Evolutionary conservation across 2,888 invertebrate genomes (phyloP).

Genomic region (Drosophila neonasuta): DNA sequence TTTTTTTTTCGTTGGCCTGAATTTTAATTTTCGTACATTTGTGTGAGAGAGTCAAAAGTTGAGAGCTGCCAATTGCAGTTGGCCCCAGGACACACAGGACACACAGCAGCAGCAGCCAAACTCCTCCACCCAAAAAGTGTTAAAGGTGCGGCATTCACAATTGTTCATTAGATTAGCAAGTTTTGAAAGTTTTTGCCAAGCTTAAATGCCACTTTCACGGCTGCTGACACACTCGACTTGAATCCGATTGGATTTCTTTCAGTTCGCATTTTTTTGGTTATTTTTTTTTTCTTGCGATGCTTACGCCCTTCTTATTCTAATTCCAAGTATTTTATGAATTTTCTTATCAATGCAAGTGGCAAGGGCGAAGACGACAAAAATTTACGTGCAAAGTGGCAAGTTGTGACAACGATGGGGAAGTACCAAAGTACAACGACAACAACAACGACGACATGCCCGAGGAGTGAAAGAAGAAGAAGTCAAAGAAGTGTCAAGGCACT

Average conservation of each 20-base stretch:
- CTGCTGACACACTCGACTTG: slow-evolving; percentile 70
- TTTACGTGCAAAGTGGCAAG: slow-evolving; percentile 76
- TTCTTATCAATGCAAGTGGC: slow-evolving; percentile 72
- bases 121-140: slow-evolving; percentile 35
- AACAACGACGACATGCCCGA: slow-evolving; percentile 7
- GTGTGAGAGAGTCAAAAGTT: slow-evolving; percentile 58
- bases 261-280: background rate
- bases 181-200: slow-evolving; percentile 70
- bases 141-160: slow-evolving; percentile 69
- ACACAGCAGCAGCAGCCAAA: slow-evolving; percentile 1
- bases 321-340: slow-evolving; percentile 74
- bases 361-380: slow-evolving; percentile 64
- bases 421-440: slow-evolving; percentile 5
- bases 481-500: slow-evolving; percentile 3
- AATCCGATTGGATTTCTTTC: slow-evolving; percentile 63
- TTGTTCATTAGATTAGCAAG: slow-evolving; percentile 78
- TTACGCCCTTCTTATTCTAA: slow-evolving; percentile 25
- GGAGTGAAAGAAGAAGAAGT: background rate
- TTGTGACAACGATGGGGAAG: slow-evolving; percentile 59
- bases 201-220: slow-evolving; percentile 76
- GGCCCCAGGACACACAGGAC: slow-evolving; percentile 21
- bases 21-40: slow-evolving; percentile 54
- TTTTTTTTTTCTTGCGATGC: background rate
- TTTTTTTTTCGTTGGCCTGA: slow-evolving; percentile 19
- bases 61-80: slow-evolving; percentile 64